Evolutionary conservation across 2,888 invertebrate species (phyloP).

Genomic region (Notocelia uddmanniana): DNA sequence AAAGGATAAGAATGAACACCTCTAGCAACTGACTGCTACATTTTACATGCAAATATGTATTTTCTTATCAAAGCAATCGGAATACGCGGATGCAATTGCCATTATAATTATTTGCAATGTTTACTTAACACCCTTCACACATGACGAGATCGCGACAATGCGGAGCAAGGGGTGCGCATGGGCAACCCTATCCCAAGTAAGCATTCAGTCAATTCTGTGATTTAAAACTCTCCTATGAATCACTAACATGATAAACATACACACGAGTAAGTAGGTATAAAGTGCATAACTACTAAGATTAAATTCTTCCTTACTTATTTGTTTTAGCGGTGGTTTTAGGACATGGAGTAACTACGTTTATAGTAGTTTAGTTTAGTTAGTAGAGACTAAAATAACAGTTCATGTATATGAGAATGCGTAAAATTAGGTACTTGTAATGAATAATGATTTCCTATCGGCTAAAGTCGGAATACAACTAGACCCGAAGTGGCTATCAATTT

Average conservation of each 20-base stretch:
- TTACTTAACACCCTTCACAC: slow-evolving; percentile 87
- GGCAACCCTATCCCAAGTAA: slow-evolving; percentile 56
- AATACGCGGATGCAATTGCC: slow-evolving; percentile 76
- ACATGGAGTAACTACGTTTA: not conserved
- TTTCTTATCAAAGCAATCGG: slow-evolving; percentile 78
- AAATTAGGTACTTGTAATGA: no score
- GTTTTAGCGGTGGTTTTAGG: not conserved
- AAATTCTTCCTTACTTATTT: not conserved
- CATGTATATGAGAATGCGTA: no score
- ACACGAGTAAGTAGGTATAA: no score
- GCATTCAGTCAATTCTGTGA: slow-evolving; percentile 53
- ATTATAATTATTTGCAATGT: slow-evolving; percentile 86
- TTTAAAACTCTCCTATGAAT: slow-evolving; percentile 63
- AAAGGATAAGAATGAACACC: slow-evolving; percentile 73
- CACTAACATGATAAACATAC: slow-evolving; percentile 57
- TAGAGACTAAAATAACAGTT: no score
- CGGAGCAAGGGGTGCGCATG: slow-evolving; percentile 59
- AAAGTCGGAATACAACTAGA: no score
- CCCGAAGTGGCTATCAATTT: no score
- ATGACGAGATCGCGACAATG: slow-evolving; percentile 81
- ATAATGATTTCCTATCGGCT: no score
- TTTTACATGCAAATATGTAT: slow-evolving; percentile 81
- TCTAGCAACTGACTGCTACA: slow-evolving; percentile 66
- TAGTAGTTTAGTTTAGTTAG: no score
- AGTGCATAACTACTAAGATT: not conserved